phyloP scores from a whole-genome alignment of 2,888 invertebrate species.

The Patella depressa region DNA sequence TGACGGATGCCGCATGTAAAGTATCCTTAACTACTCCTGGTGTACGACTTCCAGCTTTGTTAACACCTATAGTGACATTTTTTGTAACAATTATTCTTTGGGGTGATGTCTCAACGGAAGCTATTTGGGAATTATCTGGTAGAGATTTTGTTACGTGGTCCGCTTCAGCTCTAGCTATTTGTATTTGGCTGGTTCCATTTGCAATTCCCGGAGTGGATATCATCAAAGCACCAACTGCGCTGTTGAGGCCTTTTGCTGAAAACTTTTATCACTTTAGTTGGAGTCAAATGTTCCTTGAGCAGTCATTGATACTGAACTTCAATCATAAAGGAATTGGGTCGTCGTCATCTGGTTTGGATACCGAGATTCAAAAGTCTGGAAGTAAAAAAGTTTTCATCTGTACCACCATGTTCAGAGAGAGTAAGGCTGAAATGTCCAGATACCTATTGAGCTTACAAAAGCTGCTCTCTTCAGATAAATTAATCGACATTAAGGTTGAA shows the following conservation, averaged over 20 bases:
- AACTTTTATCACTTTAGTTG: conserved; percentile 41
- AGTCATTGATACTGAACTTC: conserved; percentile 40
- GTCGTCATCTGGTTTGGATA: neutral
- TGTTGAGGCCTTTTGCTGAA: conserved; percentile 42
- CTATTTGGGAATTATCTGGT: conserved; percentile 38
- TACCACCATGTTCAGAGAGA: conserved; percentile 47
- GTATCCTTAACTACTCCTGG: conserved; percentile 40
- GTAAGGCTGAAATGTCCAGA: conserved; percentile 40
- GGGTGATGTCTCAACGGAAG: conserved; percentile 33
- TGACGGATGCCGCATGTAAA: conserved; percentile 37
- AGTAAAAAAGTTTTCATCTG: conserved; percentile 41
- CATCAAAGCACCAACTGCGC: conserved; percentile 19
- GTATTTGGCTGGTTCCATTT: conserved; percentile 40
- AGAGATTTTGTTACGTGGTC: conserved; percentile 38
- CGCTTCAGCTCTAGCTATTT: conserved; percentile 36
- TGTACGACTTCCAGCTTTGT: conserved; percentile 38
- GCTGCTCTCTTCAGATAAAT: conserved; percentile 34
- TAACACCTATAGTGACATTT: conserved; percentile 39
- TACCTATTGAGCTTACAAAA: conserved; percentile 37
- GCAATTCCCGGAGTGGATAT: conserved; percentile 26
- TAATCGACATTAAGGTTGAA: conserved; percentile 38
- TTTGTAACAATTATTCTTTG: conserved; percentile 37
- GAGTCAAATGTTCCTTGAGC: conserved; percentile 42
- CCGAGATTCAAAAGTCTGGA: neutral
- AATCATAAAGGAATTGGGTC: conserved; percentile 35